Evolutionary conservation across 2,113 vertebrate genomes (phyloP).

Genomic region (Phasianus colchicus): DNA sequence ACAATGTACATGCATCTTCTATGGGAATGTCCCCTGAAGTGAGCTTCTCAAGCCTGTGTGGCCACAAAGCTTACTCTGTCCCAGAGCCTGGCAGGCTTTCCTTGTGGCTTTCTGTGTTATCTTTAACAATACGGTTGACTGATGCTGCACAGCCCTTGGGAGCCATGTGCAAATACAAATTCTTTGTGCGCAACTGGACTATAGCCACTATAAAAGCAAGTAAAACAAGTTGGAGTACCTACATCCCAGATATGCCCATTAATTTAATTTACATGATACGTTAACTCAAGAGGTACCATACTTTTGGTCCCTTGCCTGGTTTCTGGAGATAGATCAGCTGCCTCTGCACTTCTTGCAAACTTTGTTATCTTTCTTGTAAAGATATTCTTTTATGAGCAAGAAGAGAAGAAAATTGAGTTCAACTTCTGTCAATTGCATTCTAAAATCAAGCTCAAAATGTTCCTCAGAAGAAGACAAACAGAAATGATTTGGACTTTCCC

Average conservation of each 20-base stretch:
- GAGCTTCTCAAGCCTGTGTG: background rate
- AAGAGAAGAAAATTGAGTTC: background rate
- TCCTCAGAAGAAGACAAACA: background rate
- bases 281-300: background rate
- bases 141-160: background rate
- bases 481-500: background rate
- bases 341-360: background rate
- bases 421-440: constrained; percentile 3
- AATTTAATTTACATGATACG: background rate
- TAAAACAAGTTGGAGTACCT: constrained; percentile 7
- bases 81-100: background rate
- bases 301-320: background rate
- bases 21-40: background rate
- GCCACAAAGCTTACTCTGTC: background rate
- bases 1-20: background rate
- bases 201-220: background rate
- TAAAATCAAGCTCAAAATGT: constrained; percentile 27
- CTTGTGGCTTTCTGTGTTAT: constrained; percentile 5
- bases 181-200: background rate
- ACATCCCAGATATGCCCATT: background rate
- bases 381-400: background rate
- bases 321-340: background rate
- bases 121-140: background rate
- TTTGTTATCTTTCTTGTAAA: background rate
- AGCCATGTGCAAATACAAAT: background rate